Base-by-base conservation (phyloP, 2,797 vertebrate species). In the Apodemus agrarius region DNA sequence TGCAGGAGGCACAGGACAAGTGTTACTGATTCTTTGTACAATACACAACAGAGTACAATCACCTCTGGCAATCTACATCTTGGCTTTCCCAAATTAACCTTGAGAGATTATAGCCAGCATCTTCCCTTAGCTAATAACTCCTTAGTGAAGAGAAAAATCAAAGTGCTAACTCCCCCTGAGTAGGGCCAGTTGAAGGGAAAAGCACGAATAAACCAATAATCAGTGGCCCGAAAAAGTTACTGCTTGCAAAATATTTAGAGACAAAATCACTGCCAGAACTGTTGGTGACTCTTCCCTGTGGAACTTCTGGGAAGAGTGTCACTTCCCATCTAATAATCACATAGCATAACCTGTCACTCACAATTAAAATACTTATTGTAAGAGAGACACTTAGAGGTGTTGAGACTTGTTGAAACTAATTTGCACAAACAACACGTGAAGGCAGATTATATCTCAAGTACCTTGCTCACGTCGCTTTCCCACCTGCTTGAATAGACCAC, bases 401-500 rank as follows among this genome's bases (percentile, higher is more conserved):
- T 69, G 54, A 96, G 75, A 96, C 46, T 88, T 72, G 37, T 84
- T 86, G 89, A 96, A 94, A 93, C 54, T 86, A 85, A 80, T 86
- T 43, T 37, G 26, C 46, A 91, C 49, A 81, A 91, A 91, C 37
- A 29, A 46, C 63, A 93, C 86, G 6, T 63, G 74, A 85, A 95
- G 29, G 95, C 14, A 90, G 96, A 96, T 61, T 65, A 89, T 2
- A 96, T 63, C 40, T 86, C 34, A 97, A 97, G 74, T 99, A 99
- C 99, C 99, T 99, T 99, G 91, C 98, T 99, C 97, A 99, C 98
- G 98, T 98, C 98, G 95, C 98, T 99, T 98, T 99, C 99, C 98
- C 99, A 99, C 97, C 99, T 99, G 98, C 99, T 99, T 16, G 99
- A 99, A 97, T 99, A 99, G 75, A 99, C 99, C 98, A 99, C 80